A percentile compares a stretch with the other conserved stretches of the same genome.
Conservation (phyloP, 2,797 vertebrate species). For the Coendou prehensilis region DNA sequence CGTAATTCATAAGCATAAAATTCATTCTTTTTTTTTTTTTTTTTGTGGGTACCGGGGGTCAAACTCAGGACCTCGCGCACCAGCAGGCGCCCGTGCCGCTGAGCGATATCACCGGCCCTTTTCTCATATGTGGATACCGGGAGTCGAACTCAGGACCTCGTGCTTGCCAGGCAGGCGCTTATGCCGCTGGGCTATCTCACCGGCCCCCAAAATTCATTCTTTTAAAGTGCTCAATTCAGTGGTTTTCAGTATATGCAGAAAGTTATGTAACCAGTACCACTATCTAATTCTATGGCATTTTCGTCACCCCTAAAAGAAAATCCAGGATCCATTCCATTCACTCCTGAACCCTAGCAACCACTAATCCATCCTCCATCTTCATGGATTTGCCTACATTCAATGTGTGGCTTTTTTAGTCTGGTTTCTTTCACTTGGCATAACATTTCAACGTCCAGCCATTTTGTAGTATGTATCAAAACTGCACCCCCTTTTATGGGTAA, state of each 20-base stretch:
- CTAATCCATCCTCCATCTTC: not conserved
- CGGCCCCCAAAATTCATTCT: no score
- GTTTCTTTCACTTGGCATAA: not conserved
- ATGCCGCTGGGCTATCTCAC: no score
- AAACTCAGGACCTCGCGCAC: no score
- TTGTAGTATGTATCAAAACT: fast-evolving
- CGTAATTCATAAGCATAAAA: not conserved
- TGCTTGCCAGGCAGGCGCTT: no score
- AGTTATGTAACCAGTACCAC: not conserved
- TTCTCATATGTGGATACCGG: no score
- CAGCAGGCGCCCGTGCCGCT: no score
- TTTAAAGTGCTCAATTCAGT: not conserved
- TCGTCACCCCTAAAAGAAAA: not conserved
- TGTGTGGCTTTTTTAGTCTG: not conserved
- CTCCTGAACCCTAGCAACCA: not conserved
- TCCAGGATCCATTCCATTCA: no score
- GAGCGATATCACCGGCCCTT: no score
- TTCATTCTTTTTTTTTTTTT: not conserved
- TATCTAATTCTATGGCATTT: not conserved
- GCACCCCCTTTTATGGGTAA: fast-evolving
- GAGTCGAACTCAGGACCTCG: no score
- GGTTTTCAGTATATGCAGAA: not conserved
- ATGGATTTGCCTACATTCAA: no score
- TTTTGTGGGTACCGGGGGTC: no score
- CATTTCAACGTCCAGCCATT: not conserved